Base-by-base conservation (phyloP, 2,888 invertebrate species). In the Drosophila engyochracea region DNA sequence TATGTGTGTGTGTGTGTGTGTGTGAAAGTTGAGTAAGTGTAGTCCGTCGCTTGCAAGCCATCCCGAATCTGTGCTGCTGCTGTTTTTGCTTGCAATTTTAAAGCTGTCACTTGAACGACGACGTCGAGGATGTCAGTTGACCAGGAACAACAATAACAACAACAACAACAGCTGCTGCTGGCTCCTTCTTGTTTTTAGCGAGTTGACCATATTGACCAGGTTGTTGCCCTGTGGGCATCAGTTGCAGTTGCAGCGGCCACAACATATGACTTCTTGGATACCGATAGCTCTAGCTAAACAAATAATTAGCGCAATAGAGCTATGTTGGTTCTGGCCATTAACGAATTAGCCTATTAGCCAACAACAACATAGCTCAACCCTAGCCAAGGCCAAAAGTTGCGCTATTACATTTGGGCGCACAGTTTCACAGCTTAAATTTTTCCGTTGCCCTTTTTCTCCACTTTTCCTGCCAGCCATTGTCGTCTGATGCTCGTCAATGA, bases 21-120 rank as follows among this genome's bases (percentile, higher is more conserved):
- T 64, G 70, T 60, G 77, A 76, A 54, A 68, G 70, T 60, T 70
- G 76, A 69, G 76, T 69, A 69, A 69, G 65, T 59, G 59, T 59
- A 47, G 39, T 58, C 47, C 35, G 67, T 61, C 47, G 60, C 10
- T 58, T 49, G 35, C 47, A 30, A 61, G 54, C 59, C 58, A 59
- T 59, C 54, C 58, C 49, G 58, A 58, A 60, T 52, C 59, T 37
- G 61, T 71, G 61, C 57, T 22, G 31, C 53, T 39, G 57, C 70
- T 58, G 41, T 49, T 60, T 68, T 74, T 68, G 76, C 69, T 59
- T 68, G 74, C 62, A 69, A 69, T 74, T 74, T 74, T 75, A 62
- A 74, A 62, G 76, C 74, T 74, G 74, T 74, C 74, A 74, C 69
- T 74, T 68, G 58, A 62, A 75, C 55, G 58, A 74, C 76, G 76